A percentile compares a stretch with the other conserved stretches of the same genome.
Evolutionary conservation across 1,140 invertebrate species (phyloP).

Genomic region (Brachionus rubens): DNA sequence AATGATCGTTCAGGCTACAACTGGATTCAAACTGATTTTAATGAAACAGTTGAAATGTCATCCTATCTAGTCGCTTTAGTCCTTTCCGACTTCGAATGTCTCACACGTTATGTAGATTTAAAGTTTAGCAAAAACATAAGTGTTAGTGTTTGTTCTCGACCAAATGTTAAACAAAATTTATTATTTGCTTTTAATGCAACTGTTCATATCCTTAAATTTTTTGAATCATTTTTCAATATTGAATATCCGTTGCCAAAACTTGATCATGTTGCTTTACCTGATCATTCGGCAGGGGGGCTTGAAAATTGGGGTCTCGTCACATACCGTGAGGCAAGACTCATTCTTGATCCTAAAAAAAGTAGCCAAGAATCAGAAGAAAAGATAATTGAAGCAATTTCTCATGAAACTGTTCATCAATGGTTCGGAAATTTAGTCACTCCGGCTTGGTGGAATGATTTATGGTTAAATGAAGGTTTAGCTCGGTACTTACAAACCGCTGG

Average conservation of each 20-base stretch:
- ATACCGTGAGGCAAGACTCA: constrained; percentile 23
- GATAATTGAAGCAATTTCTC: constrained; percentile 58
- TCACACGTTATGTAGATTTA: not conserved
- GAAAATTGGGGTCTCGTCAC: constrained; percentile 44
- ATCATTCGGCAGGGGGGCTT: constrained; percentile 59
- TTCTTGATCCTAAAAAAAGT: not conserved
- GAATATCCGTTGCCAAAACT: constrained; percentile 60
- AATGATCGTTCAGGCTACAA: not conserved
- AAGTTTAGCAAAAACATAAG: not conserved
- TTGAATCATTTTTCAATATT: constrained; percentile 77
- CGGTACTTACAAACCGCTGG: constrained; percentile 56
- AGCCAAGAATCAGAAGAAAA: constrained; percentile 49
- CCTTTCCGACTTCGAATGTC: constrained; percentile 54
- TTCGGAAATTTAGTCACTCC: constrained; percentile 48
- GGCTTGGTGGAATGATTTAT: constrained; percentile 62
- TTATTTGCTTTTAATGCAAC: constrained; percentile 74
- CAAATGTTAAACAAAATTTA: constrained; percentile 73
- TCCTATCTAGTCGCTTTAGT: constrained; percentile 62
- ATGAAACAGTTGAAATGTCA: constrained; percentile 60
- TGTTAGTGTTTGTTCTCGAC: constrained; percentile 71
- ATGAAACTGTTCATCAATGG: constrained; percentile 53
- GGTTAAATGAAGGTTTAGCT: constrained; percentile 63
- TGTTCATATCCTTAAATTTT: constrained; percentile 73
- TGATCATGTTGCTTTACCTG: constrained; percentile 62
- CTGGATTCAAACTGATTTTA: constrained; percentile 34